Conservation (phyloP, 2,113 vertebrate species). For the Entelurus aequoreus region DNA sequence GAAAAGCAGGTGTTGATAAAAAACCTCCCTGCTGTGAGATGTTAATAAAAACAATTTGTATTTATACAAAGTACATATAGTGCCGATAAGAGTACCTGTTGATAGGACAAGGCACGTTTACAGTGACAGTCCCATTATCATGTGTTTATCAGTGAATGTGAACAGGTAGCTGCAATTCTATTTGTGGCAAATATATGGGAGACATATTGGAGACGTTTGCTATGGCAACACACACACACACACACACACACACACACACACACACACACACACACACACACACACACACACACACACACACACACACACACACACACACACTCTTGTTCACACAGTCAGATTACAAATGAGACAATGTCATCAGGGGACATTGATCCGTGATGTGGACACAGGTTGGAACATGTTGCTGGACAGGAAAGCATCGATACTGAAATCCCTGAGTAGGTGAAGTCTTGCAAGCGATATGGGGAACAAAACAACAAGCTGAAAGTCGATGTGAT, state of each 20-base stretch:
- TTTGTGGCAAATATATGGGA: too few species aligned
- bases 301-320: slow-evolving; percentile 4
- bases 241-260: neutral
- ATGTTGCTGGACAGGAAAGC: neutral
- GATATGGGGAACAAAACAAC: neutral
- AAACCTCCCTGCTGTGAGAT: too few species aligned
- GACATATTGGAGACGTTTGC: too few species aligned
- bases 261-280: neutral
- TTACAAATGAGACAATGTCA: slow-evolving; percentile 9
- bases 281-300: neutral
- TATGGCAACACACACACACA: too few species aligned
- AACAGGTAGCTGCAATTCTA: too few species aligned
- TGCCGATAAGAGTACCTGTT: too few species aligned
- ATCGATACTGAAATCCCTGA: neutral
- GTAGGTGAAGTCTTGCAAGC: slow-evolving; percentile 2
- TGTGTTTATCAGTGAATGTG: too few species aligned
- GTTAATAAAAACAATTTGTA: too few species aligned
- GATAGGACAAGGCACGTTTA: too few species aligned
- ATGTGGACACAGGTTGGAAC: neutral
- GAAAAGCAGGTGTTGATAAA: too few species aligned
- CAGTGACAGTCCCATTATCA: too few species aligned
- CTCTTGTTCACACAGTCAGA: slow-evolving; percentile 20
- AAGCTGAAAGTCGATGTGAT: neutral
- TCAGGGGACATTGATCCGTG: slow-evolving; percentile 16
- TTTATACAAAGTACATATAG: too few species aligned